These are phyloP conservation scores for Camptogramma bilineatum DNA, from an alignment of 2,888 invertebrate genomes.

Conservation along the genomic window DNA sequence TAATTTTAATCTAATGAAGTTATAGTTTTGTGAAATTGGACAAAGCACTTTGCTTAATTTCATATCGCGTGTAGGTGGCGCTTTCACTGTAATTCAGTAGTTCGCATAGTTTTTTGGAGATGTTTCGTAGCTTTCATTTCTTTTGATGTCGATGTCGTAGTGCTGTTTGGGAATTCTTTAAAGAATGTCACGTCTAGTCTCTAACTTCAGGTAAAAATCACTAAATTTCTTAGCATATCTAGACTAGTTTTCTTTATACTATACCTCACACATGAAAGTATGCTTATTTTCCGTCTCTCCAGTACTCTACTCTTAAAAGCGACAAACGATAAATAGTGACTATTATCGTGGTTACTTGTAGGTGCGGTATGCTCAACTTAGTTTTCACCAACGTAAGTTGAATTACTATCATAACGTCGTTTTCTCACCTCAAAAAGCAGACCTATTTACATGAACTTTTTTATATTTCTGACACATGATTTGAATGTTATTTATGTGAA, in stretches of 20 bases:
- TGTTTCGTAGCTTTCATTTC: constrained; percentile 22
- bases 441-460: too few species aligned
- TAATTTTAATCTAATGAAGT: constrained; percentile 39
- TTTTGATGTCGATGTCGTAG: neutral
- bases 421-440: too few species aligned
- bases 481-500: too few species aligned
- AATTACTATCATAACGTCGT: too few species aligned
- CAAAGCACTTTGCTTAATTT: constrained; percentile 45
- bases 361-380: too few species aligned
- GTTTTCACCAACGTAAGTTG: too few species aligned
- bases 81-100: constrained; percentile 42
- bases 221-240: neutral
- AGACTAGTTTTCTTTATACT: neutral
- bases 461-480: too few species aligned
- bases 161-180: neutral
- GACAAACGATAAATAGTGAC: neutral
- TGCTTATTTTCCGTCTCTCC: neutral
- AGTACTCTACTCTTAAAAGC: neutral
- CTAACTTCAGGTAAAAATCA: neutral
- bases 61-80: constrained; percentile 43
- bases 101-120: constrained; percentile 30
- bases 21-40: constrained; percentile 41
- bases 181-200: too few species aligned
- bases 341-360: neutral
- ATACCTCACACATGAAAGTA: neutral